Evolutionary conservation across 2,797 vertebrate species (phyloP).

Genomic region (Halcyon chelicuti): DNA sequence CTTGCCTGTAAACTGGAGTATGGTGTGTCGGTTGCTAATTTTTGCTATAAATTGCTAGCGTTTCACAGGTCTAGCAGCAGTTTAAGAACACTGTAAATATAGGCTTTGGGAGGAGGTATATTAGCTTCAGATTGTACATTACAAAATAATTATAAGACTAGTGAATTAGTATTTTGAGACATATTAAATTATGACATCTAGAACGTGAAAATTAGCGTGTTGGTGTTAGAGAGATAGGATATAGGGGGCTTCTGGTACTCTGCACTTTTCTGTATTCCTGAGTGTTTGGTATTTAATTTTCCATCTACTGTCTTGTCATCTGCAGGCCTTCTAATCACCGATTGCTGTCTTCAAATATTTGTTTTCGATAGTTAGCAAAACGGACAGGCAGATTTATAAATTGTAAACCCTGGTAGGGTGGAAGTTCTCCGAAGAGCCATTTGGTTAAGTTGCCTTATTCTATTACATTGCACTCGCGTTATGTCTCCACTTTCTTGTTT

Average conservation of each 20-base stretch:
- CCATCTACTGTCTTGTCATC: not conserved
- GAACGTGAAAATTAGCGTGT: not conserved
- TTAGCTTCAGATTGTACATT: slow-evolving; percentile 4
- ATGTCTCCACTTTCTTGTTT: slow-evolving; percentile 63
- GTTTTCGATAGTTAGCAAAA: not conserved
- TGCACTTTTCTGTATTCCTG: not conserved
- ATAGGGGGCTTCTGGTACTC: not conserved
- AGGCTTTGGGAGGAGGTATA: not conserved
- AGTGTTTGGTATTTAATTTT: slow-evolving; percentile 18
- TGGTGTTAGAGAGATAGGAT: not conserved
- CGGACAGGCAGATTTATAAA: not conserved
- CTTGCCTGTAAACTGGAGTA: not conserved
- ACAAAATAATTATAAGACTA: not conserved
- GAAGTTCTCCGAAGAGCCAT: slow-evolving; percentile 47
- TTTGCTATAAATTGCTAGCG: not conserved
- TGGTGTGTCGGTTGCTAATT: not conserved
- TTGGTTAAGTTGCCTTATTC: slow-evolving; percentile 77
- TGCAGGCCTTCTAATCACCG: slow-evolving; percentile 5
- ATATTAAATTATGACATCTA: not conserved
- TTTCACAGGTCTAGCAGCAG: not conserved
- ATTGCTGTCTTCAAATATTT: not conserved
- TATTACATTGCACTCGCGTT: slow-evolving; percentile 52
- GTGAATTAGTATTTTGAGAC: not conserved
- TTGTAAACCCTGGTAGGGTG: not conserved
- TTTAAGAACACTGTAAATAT: slow-evolving; percentile 34